Conservation (phyloP, 2,113 vertebrate genomes). For the Elephas maximus region DNA sequence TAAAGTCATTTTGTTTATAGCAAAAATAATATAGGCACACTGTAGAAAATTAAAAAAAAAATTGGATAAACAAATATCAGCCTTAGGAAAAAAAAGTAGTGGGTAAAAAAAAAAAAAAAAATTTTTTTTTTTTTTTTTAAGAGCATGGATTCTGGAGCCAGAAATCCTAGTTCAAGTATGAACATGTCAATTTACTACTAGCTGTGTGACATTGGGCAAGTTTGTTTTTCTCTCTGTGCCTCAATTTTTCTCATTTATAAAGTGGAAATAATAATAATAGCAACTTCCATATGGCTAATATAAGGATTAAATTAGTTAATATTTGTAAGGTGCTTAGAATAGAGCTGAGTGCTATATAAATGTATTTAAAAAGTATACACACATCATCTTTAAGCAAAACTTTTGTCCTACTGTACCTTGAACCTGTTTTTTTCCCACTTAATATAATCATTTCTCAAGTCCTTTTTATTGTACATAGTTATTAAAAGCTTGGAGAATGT, state of each 20-base stretch:
- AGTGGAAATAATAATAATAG: background rate
- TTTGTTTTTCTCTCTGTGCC: background rate
- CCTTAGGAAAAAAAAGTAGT: background rate
- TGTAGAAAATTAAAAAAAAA: background rate
- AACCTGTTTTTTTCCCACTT: background rate
- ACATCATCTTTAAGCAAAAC: background rate
- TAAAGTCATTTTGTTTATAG: background rate
- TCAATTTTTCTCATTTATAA: background rate
- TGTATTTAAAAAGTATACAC: background rate
- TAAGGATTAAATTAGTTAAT: background rate
- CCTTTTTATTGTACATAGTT: background rate
- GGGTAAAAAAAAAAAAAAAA: background rate
- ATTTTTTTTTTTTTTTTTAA: background rate
- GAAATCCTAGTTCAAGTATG: background rate
- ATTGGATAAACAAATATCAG: background rate
- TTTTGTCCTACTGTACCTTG: background rate
- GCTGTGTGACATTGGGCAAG: background rate
- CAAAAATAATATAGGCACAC: background rate
- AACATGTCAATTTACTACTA: rapidly evolving
- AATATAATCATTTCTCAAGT: background rate
- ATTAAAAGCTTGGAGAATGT: background rate
- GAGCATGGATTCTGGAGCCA: background rate
- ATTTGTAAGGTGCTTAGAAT: background rate
- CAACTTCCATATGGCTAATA: background rate
- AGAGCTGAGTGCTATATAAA: background rate